phyloP scores from a whole-genome alignment of 2,797 vertebrate genomes.

The Sparidentex hasta region DNA sequence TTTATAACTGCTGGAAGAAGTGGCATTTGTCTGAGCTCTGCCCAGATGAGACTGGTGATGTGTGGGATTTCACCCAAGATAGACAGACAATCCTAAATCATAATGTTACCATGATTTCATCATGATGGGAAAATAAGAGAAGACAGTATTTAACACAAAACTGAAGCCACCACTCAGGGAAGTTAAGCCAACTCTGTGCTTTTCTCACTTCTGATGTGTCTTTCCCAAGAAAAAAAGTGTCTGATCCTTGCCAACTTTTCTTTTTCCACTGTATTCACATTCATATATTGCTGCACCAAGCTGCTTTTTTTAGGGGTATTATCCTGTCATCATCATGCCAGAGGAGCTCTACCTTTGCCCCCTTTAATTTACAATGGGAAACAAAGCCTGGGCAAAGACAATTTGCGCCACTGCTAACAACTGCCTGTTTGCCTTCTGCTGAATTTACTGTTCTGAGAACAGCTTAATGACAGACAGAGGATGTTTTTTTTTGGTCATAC shows the following conservation, averaged over 20 bases:
- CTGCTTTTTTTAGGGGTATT: constrained; percentile 30
- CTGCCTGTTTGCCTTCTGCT: constrained; percentile 43
- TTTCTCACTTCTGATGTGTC: not conserved
- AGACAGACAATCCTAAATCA: constrained; percentile 21
- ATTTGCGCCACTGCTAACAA: constrained; percentile 45
- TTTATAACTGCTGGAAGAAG: not conserved
- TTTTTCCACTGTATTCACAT: constrained; percentile 18
- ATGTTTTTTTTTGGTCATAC: constrained; percentile 10
- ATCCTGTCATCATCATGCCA: constrained; percentile 42
- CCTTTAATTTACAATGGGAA: constrained; percentile 62
- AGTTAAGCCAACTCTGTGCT: not conserved
- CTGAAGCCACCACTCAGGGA: not conserved
- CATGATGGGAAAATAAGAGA: constrained; percentile 3
- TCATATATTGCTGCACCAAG: constrained; percentile 32
- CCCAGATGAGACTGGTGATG: not conserved
- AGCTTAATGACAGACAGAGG: constrained; percentile 62
- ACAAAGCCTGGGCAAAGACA: constrained; percentile 40
- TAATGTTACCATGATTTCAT: constrained; percentile 6
- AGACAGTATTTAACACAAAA: constrained; percentile 10
- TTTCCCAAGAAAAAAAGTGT: constrained; percentile 22
- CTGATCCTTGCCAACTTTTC: constrained; percentile 7
- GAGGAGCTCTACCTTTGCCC: constrained; percentile 27
- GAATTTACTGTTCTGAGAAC: constrained; percentile 48
- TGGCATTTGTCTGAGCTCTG: not conserved
- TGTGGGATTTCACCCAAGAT: not conserved